These are phyloP conservation scores for Pygocentrus nattereri DNA, from an alignment of 2,797 vertebrate species.

Conservation along the genomic window DNA sequence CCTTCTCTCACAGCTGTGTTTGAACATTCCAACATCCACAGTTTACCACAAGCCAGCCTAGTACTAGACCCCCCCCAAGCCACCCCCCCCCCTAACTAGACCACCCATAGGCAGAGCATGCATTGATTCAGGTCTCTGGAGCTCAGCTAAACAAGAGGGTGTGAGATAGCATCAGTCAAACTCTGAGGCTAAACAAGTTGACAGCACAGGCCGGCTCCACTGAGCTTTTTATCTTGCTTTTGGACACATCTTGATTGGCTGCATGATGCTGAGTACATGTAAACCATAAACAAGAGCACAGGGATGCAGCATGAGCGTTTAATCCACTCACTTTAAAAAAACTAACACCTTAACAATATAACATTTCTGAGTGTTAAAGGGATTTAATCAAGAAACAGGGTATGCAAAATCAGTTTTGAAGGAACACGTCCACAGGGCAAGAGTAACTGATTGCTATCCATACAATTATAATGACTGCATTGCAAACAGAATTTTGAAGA, in stretches of 20 bases:
- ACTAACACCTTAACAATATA: no score
- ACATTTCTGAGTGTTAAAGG: not conserved
- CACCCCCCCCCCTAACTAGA: conserved; percentile 30
- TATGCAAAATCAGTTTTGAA: not conserved
- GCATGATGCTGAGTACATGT: not conserved
- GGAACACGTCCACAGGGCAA: not conserved
- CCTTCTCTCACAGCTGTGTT: conserved; percentile 59
- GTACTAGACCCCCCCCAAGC: not conserved
- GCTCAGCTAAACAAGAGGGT: conserved; percentile 14
- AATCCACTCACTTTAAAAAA: not conserved
- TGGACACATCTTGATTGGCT: not conserved
- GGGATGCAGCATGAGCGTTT: not conserved
- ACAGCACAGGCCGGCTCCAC: not conserved
- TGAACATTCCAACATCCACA: conserved; percentile 50
- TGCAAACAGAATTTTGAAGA: not conserved
- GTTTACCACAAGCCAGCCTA: conserved; percentile 54
- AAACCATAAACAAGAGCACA: not conserved
- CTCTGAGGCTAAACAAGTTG: not conserved
- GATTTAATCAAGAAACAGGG: not conserved
- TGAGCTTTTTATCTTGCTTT: not conserved
- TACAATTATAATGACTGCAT: not conserved
- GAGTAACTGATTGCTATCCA: not conserved
- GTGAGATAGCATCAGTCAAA: conserved; percentile 20
- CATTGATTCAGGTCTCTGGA: conserved; percentile 3
- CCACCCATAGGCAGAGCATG: conserved; percentile 36